Percentiles rank a stretch among this genome's conserved stretches.
Evolutionary conservation across 2,797 vertebrate genomes (phyloP).

Genomic region (Rhinogobio ventralis): DNA sequence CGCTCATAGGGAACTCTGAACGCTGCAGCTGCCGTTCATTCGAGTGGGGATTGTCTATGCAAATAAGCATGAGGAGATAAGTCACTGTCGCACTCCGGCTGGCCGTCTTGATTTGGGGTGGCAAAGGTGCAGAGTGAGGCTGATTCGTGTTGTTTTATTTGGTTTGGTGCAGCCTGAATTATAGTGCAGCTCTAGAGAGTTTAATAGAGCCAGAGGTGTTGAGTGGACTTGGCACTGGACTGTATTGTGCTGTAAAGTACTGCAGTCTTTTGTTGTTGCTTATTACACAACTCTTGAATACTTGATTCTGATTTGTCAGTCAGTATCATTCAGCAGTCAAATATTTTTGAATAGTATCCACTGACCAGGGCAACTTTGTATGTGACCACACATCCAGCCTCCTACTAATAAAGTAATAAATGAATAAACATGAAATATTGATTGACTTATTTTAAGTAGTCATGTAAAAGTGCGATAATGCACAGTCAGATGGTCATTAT

Average conservation of each 20-base stretch:
- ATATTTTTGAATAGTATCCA: neutral
- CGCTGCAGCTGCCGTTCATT: constrained; percentile 62
- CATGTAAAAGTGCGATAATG: neutral
- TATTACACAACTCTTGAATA: neutral
- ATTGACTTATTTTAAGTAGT: neutral
- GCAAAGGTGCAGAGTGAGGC: constrained; percentile 1
- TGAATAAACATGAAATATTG: neutral
- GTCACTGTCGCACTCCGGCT: constrained; percentile 2
- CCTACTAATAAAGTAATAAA: neutral
- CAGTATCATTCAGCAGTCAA: neutral
- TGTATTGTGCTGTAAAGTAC: constrained; percentile 19
- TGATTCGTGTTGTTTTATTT: neutral
- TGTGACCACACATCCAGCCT: neutral
- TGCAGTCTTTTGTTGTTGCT: constrained; percentile 33
- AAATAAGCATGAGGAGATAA: constrained; percentile 52
- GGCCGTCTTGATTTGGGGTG: neutral
- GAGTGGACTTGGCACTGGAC: constrained; percentile 18
- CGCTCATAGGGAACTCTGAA: constrained; percentile 54
- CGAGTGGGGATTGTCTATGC: constrained; percentile 60
- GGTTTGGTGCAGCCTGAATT: constrained; percentile 19
- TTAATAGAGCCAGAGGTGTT: constrained; percentile 25
- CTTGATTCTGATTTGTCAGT: constrained; percentile 7
- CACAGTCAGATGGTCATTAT: neutral
- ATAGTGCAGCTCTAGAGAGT: constrained; percentile 16
- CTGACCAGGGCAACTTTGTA: neutral